A percentile compares a stretch with the other conserved stretches of the same genome.
Evolutionary conservation across 2,113 vertebrate species (phyloP).

Genomic region (Sula dactylatra): DNA sequence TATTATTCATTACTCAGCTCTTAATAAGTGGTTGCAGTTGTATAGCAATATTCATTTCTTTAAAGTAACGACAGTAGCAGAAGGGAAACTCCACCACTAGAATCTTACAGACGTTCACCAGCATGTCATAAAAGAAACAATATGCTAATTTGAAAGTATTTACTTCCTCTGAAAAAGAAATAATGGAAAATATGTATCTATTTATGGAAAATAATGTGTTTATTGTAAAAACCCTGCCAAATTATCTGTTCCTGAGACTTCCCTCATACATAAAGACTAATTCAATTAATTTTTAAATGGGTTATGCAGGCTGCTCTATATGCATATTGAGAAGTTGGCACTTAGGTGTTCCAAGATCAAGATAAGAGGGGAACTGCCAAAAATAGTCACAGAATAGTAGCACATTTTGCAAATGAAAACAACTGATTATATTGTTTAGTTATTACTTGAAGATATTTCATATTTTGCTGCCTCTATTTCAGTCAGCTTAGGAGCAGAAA

Average conservation of each 20-base stretch:
- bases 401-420: slow-evolving; percentile 39
- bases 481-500: slow-evolving; percentile 3
- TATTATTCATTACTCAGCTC: slow-evolving; percentile 40
- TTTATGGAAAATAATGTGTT: background rate
- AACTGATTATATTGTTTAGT: slow-evolving; percentile 50
- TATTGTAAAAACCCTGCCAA: slow-evolving; percentile 3
- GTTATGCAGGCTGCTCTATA: background rate
- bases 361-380: slow-evolving; percentile 20
- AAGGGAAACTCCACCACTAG: background rate
- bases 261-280: background rate
- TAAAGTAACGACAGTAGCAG: background rate
- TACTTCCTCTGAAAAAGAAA: background rate
- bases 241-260: background rate
- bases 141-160: background rate
- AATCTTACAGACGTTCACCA: background rate
- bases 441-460: slow-evolving; percentile 35
- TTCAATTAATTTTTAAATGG: background rate
- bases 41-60: slow-evolving; percentile 32
- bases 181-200: background rate
- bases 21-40: background rate
- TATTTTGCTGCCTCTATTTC: slow-evolving; percentile 51
- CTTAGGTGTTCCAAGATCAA: slow-evolving; percentile 21
- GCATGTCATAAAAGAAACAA: background rate
- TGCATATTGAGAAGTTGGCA: background rate
- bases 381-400: slow-evolving; percentile 44